Percentiles rank a stretch among this genome's conserved stretches.
Conservation (phyloP, 1,140 invertebrate genomes). For the Phortica variegata region DNA sequence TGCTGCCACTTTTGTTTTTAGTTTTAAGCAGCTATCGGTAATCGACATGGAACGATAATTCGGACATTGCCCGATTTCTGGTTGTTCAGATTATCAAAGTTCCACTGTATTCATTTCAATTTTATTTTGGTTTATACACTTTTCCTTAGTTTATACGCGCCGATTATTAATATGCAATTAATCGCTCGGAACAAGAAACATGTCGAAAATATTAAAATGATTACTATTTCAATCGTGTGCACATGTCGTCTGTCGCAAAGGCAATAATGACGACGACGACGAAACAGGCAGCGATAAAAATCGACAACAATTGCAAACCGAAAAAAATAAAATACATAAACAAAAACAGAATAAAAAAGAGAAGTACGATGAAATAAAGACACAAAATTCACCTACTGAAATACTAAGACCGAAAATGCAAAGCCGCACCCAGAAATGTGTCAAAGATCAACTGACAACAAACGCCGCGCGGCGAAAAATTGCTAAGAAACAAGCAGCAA, state of each 20-base stretch:
- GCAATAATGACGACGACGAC: conserved; percentile 19
- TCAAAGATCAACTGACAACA: conserved; percentile 55
- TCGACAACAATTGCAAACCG: conserved; percentile 26
- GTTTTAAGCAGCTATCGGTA: too few species aligned
- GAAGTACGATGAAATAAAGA: too few species aligned
- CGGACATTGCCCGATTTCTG: too few species aligned
- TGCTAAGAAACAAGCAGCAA: conserved; percentile 21
- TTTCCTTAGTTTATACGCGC: too few species aligned
- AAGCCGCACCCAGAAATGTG: conserved; percentile 46
- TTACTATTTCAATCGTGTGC: conserved; percentile 31
- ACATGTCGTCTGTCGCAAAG: conserved; percentile 33
- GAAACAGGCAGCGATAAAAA: conserved; percentile 24
- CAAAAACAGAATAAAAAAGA: too few species aligned
- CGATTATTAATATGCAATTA: conserved; percentile 48
- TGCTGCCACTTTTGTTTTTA: too few species aligned
- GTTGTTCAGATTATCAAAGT: too few species aligned
- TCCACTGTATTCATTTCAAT: too few species aligned
- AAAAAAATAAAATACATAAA: conserved; percentile 14
- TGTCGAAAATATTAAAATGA: conserved; percentile 40
- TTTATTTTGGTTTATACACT: too few species aligned
- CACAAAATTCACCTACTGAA: conserved; percentile 47
- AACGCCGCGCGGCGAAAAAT: too few species aligned
- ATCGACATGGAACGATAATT: too few species aligned
- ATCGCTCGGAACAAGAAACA: conserved; percentile 50
- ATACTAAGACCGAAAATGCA: conserved; percentile 13